Percentiles rank a stretch among this genome's conserved stretches.
Evolutionary conservation across 1,140 invertebrate species (phyloP).

Genomic region (Ladona fulva): DNA sequence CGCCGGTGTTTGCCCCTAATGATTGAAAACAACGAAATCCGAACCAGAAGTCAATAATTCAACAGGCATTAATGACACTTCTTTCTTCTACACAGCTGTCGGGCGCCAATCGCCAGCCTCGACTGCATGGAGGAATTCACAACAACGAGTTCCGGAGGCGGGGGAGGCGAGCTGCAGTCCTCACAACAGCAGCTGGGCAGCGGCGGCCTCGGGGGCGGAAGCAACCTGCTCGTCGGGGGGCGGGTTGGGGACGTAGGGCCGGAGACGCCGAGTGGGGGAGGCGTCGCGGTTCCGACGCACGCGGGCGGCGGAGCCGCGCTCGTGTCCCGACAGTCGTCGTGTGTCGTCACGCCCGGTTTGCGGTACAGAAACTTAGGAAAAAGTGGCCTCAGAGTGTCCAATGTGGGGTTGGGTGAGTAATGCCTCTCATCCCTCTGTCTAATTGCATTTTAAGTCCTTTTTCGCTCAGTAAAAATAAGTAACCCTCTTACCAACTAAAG

Average conservation of each 20-base stretch:
- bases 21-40: too few species aligned
- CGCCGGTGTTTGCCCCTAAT: too few species aligned
- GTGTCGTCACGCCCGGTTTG: conserved; percentile 56
- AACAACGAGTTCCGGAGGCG: conserved; percentile 32
- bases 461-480: too few species aligned
- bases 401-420: conserved; percentile 70
- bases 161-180: conserved; percentile 35
- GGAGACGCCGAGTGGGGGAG: conserved; percentile 15
- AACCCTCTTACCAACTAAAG: too few species aligned
- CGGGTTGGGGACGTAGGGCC: conserved; percentile 26
- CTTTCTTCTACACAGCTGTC: conserved; percentile 54
- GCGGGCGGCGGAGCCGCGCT: conserved; percentile 23
- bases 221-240: conserved; percentile 17
- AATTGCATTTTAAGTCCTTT: too few species aligned
- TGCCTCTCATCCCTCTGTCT: too few species aligned
- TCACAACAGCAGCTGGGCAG: conserved; percentile 41
- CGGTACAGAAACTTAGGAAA: conserved; percentile 87
- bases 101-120: conserved; percentile 79
- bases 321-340: conserved; percentile 40
- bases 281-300: background rate
- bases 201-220: conserved; percentile 30
- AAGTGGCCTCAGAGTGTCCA: conserved; percentile 83
- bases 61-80: too few species aligned
- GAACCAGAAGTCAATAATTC: too few species aligned
- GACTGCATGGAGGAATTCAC: conserved; percentile 89